phyloP scores from a whole-genome alignment of 2,888 invertebrate species.

The Exocentrus adspersus region DNA sequence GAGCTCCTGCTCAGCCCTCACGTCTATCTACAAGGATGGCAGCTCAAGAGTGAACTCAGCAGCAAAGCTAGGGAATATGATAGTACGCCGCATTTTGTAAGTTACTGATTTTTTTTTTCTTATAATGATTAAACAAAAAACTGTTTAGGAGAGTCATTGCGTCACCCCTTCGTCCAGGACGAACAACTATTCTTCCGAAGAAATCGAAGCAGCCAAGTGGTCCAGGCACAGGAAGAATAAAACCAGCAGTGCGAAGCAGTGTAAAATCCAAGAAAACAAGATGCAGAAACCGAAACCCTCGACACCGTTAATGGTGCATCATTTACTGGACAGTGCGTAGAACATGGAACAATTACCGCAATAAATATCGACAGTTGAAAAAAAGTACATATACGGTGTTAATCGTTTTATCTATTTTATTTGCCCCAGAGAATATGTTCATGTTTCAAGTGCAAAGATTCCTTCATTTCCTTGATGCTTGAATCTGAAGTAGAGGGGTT shows the following conservation, averaged over 20 bases:
- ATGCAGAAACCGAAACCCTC: slow-evolving; percentile 46
- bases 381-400: not conserved
- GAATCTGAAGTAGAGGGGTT: too few relatives aligned
- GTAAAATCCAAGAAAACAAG: slow-evolving; percentile 44
- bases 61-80: slow-evolving; percentile 61
- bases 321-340: slow-evolving; percentile 52
- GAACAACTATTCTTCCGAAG: slow-evolving; percentile 36
- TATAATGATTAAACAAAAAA: not conserved
- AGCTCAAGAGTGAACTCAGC: slow-evolving; percentile 65
- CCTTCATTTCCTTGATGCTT: too few relatives aligned
- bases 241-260: slow-evolving; percentile 44
- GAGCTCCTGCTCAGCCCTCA: slow-evolving; percentile 62
- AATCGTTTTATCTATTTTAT: not conserved
- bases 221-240: slow-evolving; percentile 28
- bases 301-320: slow-evolving; percentile 57
- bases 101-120: slow-evolving; percentile 25
- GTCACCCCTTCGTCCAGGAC: slow-evolving; percentile 35
- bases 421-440: slow-evolving; percentile 1
- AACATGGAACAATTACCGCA: slow-evolving; percentile 1
- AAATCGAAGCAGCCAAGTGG: slow-evolving; percentile 45
- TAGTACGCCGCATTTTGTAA: slow-evolving; percentile 49
- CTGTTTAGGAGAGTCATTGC: slow-evolving; percentile 43
- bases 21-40: slow-evolving; percentile 67
- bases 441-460: not conserved
- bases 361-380: not conserved